These are phyloP conservation scores for Galemys pyrenaicus DNA, from an alignment of 2,113 vertebrate species.

Conservation along the genomic window DNA sequence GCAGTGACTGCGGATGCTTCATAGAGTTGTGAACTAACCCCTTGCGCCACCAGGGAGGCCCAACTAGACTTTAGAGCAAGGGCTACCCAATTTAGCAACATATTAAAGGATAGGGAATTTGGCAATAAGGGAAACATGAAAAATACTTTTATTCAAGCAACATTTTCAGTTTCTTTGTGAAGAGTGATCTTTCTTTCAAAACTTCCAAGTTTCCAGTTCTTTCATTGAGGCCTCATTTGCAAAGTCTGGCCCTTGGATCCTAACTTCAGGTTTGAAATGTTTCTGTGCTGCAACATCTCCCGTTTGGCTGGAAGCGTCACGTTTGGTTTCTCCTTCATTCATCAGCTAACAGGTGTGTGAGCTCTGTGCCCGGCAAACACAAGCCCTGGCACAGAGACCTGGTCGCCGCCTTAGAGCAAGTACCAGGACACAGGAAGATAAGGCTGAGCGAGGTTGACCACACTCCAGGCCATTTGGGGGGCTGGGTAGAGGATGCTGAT, in stretches of 20 bases:
- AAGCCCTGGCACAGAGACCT: neutral
- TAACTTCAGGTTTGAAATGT: neutral
- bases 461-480: too few relatives aligned
- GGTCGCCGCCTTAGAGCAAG: neutral
- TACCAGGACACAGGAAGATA: neutral
- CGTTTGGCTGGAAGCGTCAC: fast-evolving
- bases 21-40: too few relatives aligned
- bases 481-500: too few relatives aligned
- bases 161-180: neutral
- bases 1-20: too few relatives aligned
- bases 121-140: neutral
- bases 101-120: neutral
- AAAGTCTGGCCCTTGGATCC: neutral
- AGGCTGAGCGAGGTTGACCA: neutral
- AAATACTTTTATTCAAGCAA: neutral
- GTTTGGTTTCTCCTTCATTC: neutral
- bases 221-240: neutral
- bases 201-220: neutral
- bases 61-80: neutral
- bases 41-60: too few relatives aligned
- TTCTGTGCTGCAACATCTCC: neutral
- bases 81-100: neutral
- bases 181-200: neutral
- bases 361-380: neutral
- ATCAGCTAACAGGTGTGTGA: too few relatives aligned